A percentile compares a stretch with the other conserved stretches of the same genome.
Conservation (phyloP, 64 coral and sea anemone genomes). For the Montipora foliosa region DNA sequence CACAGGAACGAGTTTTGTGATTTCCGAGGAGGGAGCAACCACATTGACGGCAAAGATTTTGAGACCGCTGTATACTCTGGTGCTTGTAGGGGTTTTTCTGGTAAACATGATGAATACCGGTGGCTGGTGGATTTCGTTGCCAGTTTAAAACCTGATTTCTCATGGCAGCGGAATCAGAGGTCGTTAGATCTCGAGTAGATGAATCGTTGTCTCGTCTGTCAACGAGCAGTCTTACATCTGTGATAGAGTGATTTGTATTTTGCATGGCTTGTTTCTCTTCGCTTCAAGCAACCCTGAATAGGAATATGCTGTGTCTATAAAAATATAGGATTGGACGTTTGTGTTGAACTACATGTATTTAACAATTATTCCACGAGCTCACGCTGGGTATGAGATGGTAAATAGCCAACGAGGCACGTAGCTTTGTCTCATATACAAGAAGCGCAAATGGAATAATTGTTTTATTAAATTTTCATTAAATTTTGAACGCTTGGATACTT, state of each 20-base stretch:
- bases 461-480: no score
- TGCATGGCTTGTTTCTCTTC: background rate
- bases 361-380: no score
- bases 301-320: no score
- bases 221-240: background rate
- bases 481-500: no score
- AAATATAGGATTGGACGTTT: no score
- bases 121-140: no score
- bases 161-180: background rate
- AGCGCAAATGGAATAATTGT: no score
- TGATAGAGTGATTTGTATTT: background rate
- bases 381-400: no score
- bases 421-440: no score
- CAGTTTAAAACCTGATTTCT: background rate
- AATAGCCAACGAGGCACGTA: no score
- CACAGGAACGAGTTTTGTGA: background rate
- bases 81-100: background rate
- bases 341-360: no score
- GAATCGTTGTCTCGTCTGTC: background rate
- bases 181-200: background rate
- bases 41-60: background rate
- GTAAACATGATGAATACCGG: background rate
- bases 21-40: background rate
- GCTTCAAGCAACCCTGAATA: background rate
- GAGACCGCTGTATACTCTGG: background rate